Percentiles rank a stretch among this genome's conserved stretches.
Evolutionary conservation across 2,113 vertebrate genomes (phyloP).

Genomic region (Lycaon pictus): DNA sequence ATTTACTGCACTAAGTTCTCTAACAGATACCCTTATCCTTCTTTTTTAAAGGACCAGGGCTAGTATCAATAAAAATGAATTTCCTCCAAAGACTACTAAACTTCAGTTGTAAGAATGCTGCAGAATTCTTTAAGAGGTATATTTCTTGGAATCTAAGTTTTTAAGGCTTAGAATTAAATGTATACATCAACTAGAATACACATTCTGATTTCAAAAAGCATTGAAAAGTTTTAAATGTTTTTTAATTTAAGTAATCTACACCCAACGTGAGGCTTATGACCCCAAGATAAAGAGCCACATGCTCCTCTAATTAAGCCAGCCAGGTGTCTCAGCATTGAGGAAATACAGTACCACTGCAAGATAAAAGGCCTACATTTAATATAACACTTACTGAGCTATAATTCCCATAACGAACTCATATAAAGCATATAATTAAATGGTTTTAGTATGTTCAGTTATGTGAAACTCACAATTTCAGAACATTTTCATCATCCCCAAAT

Average conservation of each 20-base stretch:
- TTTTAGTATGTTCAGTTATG: conserved; percentile 2
- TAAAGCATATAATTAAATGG: conserved; percentile 8
- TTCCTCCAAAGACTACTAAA: not conserved
- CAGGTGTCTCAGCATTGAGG: not conserved
- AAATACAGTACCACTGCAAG: not conserved
- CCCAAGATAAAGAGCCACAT: not conserved
- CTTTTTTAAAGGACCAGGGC: not conserved
- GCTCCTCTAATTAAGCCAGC: not conserved
- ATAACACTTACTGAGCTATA: not conserved
- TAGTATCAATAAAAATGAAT: conserved; percentile 50
- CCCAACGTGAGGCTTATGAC: not conserved
- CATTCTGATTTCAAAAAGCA: conserved; percentile 9
- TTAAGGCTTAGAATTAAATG: not conserved
- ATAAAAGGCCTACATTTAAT: conserved; percentile 20
- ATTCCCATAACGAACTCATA: not conserved
- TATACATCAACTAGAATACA: not conserved
- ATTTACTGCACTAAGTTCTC: conserved; percentile 18
- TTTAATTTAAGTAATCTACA: not conserved
- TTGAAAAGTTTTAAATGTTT: not conserved
- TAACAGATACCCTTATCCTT: not conserved
- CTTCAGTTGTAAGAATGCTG: conserved; percentile 23
- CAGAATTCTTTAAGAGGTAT: not conserved
- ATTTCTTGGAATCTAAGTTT: conserved; percentile 41
- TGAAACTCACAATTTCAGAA: not conserved
- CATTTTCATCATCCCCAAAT: not conserved